A percentile compares a stretch with the other conserved stretches of the same genome.
These are phyloP conservation scores for Fistularia tabacaria DNA, from an alignment of 2,797 vertebrate species.

Conservation along the genomic window DNA sequence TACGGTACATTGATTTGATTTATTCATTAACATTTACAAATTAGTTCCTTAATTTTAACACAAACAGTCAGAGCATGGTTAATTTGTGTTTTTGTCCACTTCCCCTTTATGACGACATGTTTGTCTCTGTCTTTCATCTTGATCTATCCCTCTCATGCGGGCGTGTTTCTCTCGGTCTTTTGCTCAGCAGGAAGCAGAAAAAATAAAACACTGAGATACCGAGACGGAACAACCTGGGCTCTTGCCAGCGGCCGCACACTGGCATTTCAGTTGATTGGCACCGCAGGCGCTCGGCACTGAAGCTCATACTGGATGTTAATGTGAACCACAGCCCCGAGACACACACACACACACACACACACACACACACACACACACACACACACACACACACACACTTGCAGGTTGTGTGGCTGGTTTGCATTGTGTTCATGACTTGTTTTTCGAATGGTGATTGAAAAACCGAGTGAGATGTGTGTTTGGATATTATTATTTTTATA, in stretches of 20 bases:
- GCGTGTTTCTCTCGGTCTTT: conserved; percentile 9
- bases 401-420: too few species aligned
- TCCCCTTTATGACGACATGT: background rate
- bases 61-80: too few species aligned
- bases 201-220: conserved; percentile 24
- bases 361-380: too few species aligned
- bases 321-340: conserved; percentile 34
- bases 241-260: conserved; percentile 32
- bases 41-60: too few species aligned
- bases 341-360: conserved; percentile 8
- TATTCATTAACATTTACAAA: too few species aligned
- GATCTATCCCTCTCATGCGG: conserved; percentile 26
- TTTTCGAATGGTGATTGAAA: too few species aligned
- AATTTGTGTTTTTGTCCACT: too few species aligned
- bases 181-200: conserved; percentile 26
- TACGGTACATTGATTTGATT: too few species aligned
- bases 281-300: conserved; percentile 32
- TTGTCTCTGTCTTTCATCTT: conserved; percentile 4
- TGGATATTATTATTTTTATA: too few species aligned
- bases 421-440: conserved; percentile 5
- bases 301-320: conserved; percentile 44
- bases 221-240: conserved; percentile 5
- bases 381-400: too few species aligned
- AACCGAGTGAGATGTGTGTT: too few species aligned
- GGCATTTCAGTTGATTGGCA: conserved; percentile 55